Conservation (phyloP, 2,113 vertebrate genomes). For the Oreochromis aureus region DNA sequence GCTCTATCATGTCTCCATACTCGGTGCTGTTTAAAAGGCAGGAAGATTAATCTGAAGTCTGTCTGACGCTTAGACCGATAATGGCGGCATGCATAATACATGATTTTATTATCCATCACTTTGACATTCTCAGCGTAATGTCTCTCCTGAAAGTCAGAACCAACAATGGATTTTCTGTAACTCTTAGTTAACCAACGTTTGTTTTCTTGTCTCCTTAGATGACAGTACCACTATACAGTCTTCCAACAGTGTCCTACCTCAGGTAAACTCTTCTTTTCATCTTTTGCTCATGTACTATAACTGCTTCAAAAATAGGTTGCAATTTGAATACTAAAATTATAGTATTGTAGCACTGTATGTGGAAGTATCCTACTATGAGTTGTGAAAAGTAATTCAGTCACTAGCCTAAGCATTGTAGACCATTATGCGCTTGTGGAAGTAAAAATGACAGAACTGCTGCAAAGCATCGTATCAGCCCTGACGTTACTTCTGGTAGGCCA, state of each 20-base stretch:
- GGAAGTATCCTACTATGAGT: neutral
- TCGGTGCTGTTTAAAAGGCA: neutral
- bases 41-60: slow-evolving; percentile 5
- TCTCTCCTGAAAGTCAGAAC: neutral
- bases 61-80: neutral
- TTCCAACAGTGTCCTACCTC: slow-evolving; percentile 72
- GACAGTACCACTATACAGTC: slow-evolving; percentile 48
- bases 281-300: neutral
- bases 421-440: rapidly evolving
- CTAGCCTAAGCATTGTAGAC: neutral
- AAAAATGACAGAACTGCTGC: neutral
- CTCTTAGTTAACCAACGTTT: neutral
- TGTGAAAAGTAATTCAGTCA: neutral
- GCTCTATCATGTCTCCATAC: neutral
- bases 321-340: neutral
- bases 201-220: slow-evolving; percentile 44
- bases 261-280: slow-evolving; percentile 47
- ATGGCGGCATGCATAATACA: slow-evolving; percentile 41
- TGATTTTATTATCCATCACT: slow-evolving; percentile 23
- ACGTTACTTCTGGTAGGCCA: neutral
- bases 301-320: neutral
- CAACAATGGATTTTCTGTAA: neutral
- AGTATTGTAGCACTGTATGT: neutral
- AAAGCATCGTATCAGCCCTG: neutral
- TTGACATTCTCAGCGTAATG: neutral